phyloP scores from a whole-genome alignment of 2,113 vertebrate genomes.

The Gobio gobio region DNA sequence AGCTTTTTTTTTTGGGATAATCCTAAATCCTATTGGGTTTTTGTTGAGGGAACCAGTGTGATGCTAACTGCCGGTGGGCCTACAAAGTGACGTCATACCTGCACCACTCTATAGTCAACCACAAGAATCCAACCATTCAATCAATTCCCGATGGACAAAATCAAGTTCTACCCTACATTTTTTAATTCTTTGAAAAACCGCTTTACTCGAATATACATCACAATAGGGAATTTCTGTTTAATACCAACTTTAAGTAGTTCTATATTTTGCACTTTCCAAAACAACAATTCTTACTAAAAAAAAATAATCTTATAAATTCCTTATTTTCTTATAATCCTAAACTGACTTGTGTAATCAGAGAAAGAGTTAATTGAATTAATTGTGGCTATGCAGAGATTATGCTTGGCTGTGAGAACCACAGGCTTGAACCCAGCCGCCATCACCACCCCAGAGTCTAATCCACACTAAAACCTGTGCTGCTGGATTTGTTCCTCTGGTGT shows the following conservation, averaged over 20 bases:
- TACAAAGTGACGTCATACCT: no score
- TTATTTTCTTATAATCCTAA: neutral
- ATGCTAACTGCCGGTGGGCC: no score
- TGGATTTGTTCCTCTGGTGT: slow-evolving; percentile 1
- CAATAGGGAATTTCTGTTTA: no score
- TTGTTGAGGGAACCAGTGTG: no score
- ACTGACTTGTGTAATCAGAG: slow-evolving; percentile 43
- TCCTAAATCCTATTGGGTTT: no score
- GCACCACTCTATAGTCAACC: no score
- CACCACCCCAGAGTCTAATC: slow-evolving; percentile 67
- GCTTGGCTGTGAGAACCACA: slow-evolving; percentile 67
- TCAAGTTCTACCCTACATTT: no score
- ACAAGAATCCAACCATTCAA: no score
- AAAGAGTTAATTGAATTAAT: slow-evolving; percentile 71
- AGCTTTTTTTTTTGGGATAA: no score
- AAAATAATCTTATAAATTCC: neutral
- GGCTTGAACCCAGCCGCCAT: slow-evolving; percentile 56
- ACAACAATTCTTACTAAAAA: neutral
- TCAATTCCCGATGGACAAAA: no score
- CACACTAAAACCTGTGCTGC: neutral
- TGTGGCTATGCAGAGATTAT: slow-evolving; percentile 74
- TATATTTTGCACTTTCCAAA: neutral
- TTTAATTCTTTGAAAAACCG: fast-evolving
- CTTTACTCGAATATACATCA: no score
- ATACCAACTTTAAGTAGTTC: no score